Evolutionary conservation across 1,140 invertebrate genomes (phyloP), one percentile per base, ranked within the genome.

Genomic region (Schmidtea mediterranea): DNA sequence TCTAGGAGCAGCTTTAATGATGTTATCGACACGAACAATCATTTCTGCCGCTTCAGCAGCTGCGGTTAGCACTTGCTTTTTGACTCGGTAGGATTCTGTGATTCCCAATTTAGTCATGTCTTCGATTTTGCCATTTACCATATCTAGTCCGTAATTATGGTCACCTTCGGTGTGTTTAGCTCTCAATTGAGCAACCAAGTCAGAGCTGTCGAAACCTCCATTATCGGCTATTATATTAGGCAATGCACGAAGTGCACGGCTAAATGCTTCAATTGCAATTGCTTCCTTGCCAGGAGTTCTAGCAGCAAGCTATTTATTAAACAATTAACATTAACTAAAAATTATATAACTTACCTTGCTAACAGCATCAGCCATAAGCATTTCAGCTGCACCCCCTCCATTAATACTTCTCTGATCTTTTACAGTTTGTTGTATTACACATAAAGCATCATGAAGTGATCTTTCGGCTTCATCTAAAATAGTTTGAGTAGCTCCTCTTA

Each of bases 381-480:
- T 37, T 47, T 37, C 23, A 5, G 24, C 23, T 15, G 32, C 57
- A 74, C 80, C 87, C 63, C 86, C 87, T 22, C 89, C 89, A 61
- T 75, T 89, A 6, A 94, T 77, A 47, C 83, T 78, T 55, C 78
- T 74, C 0, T 81, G 77, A 63, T 94, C 86, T 54, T 80, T 80
- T 0, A 97, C 83, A 18, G 90, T 95, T 41, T 87, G 81, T 0
- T 82, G 74, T 18, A 99, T 70, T 0, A 98, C 92, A 66, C 92
- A 98, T 0, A 99, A 71, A 1, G 90, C 92, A 63, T 99, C 92
- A 59, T 98, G 92, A 3, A 98, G 64, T 1, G 90, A 95, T 39
- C 92, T 73, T 56, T 98, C 89, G 1, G 92, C 90, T 68, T 99
- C 92, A 58, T 95, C 90, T 10, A 98, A 73, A 58, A 99, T 95